Evolutionary conservation across 2,113 vertebrate genomes (phyloP).

Genomic region (Cebus imitator): DNA sequence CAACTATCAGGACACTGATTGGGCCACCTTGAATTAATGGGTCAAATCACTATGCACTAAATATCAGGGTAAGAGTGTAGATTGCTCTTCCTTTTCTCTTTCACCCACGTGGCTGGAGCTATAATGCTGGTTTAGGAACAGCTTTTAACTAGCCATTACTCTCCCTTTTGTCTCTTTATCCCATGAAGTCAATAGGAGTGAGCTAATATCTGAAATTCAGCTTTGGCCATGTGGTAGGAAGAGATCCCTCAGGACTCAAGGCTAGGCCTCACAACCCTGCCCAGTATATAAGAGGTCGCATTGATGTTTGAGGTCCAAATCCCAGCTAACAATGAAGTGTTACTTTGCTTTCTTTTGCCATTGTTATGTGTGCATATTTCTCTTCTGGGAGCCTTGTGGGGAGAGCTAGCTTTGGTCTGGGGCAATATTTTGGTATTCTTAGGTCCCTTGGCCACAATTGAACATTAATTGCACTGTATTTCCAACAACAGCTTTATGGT

Average conservation of each 20-base stretch:
- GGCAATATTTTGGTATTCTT: slow-evolving; percentile 11
- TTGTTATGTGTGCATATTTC: neutral
- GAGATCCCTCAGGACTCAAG: neutral
- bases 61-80: neutral
- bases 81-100: neutral
- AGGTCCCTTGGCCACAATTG: neutral
- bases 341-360: slow-evolving; percentile 12
- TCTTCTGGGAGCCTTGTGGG: slow-evolving; percentile 17
- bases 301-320: neutral
- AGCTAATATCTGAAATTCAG: neutral
- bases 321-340: neutral
- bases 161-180: neutral
- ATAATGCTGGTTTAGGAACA: neutral
- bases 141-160: neutral
- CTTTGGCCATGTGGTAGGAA: neutral
- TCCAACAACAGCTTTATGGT: slow-evolving; percentile 18
- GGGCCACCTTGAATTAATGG: neutral
- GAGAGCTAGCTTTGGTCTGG: neutral
- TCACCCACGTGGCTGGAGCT: neutral
- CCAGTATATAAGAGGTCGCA: neutral
- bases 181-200: neutral
- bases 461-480: slow-evolving; percentile 6
- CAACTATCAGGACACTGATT: neutral
- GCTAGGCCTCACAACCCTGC: neutral
- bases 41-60: neutral